Evolutionary conservation across 1,140 invertebrate species (phyloP).

Genomic region (Scaptomyza pallida): DNA sequence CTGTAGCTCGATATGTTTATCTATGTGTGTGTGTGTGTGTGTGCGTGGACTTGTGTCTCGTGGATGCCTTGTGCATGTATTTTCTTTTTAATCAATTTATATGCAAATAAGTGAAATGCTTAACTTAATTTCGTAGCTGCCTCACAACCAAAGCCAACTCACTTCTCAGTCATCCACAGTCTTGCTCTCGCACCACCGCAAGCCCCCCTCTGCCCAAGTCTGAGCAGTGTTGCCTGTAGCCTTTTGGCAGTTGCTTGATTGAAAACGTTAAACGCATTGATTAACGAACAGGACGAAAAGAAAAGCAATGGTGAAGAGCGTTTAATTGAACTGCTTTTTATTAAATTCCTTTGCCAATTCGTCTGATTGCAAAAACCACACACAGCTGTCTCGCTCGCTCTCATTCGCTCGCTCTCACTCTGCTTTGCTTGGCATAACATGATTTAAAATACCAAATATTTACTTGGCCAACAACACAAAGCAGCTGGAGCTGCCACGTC

Average conservation of each 20-base stretch:
- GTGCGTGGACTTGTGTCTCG: conserved; percentile 26
- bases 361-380: conserved; percentile 67
- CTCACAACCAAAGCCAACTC: conserved; percentile 23
- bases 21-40: conserved; percentile 45
- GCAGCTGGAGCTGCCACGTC: conserved; percentile 47
- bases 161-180: not conserved
- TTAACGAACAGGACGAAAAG: conserved; percentile 53
- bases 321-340: conserved; percentile 78
- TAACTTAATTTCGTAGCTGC: conserved; percentile 78
- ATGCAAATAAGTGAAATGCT: conserved; percentile 82
- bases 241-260: conserved; percentile 73
- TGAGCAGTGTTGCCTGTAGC: conserved; percentile 25
- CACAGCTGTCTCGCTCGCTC: not conserved
- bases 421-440: too few species aligned
- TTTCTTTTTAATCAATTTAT: conserved; percentile 83
- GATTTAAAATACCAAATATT: conserved; percentile 58
- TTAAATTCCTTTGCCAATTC: conserved; percentile 58
- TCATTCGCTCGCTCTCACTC: not conserved
- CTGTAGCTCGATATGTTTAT: conserved; percentile 39
- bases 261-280: conserved; percentile 81
- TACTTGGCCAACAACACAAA: conserved; percentile 40
- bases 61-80: conserved; percentile 59
- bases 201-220: not conserved
- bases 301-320: conserved; percentile 44
- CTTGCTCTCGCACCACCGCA: not conserved